These are phyloP conservation scores for Aix galericulata DNA, from an alignment of 2,113 vertebrate genomes.

Conservation along the genomic window DNA sequence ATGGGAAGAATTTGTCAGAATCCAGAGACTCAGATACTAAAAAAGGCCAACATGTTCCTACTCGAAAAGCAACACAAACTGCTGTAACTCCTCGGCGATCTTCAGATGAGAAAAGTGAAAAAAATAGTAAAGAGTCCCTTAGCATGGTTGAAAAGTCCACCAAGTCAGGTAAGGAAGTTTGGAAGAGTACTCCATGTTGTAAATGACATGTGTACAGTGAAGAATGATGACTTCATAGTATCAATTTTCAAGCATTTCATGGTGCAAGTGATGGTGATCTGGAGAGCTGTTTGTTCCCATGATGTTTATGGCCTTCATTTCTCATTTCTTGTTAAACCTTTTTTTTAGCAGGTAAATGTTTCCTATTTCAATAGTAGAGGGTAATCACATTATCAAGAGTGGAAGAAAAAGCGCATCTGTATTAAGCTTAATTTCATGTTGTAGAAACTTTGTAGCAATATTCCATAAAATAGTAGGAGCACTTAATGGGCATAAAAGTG, in stretches of 20 bases:
- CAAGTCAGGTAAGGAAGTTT: conserved; percentile 74
- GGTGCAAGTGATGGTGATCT: background rate
- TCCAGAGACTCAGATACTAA: conserved; percentile 76
- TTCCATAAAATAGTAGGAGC: background rate
- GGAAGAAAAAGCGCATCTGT: background rate
- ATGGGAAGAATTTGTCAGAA: conserved; percentile 72
- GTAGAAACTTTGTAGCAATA: background rate
- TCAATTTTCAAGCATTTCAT: background rate
- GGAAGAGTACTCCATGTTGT: background rate
- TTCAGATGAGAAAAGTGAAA: conserved; percentile 81
- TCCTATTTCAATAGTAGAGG: background rate
- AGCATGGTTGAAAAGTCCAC: conserved; percentile 63
- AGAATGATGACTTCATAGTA: background rate
- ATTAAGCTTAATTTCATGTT: background rate
- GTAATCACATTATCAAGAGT: background rate
- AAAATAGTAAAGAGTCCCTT: conserved; percentile 73
- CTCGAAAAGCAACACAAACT: conserved; percentile 75
- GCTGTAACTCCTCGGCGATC: conserved; percentile 65
- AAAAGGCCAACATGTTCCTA: conserved; percentile 75
- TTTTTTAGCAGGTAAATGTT: background rate
- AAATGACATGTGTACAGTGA: background rate
- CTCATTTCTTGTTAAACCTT: background rate
- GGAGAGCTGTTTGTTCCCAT: background rate
- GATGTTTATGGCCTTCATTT: background rate
- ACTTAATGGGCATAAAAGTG: background rate